Percentiles rank a stretch among this genome's conserved stretches.
Evolutionary conservation across 2,888 invertebrate genomes (phyloP).

Genomic region (Sinodicranocentrus sp.): DNA sequence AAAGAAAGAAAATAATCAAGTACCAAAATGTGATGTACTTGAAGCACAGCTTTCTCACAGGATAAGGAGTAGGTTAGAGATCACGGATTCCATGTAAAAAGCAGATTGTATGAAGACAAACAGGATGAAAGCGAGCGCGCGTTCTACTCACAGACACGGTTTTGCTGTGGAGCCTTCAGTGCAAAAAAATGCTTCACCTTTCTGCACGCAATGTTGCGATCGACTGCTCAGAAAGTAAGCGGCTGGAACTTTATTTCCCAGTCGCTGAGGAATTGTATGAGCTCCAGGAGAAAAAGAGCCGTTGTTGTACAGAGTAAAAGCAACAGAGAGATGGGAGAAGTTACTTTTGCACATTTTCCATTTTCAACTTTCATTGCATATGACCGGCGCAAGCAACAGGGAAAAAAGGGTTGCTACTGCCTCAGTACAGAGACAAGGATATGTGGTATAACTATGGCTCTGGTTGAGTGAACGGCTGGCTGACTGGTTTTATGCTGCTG

Average conservation of each 20-base stretch:
- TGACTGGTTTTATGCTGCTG: too few species aligned
- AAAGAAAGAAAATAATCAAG: too few species aligned
- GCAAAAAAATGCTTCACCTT: constrained; percentile 55
- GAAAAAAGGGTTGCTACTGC: constrained; percentile 13
- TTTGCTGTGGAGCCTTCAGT: background rate
- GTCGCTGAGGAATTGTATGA: background rate
- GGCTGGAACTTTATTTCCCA: constrained; percentile 65
- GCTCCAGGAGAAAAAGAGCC: background rate
- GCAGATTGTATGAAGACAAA: background rate
- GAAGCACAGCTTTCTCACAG: too few species aligned
- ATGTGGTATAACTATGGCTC: too few species aligned
- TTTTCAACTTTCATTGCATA: constrained; percentile 47
- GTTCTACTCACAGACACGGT: background rate
- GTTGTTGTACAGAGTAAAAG: constrained; percentile 9
- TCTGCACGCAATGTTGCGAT: constrained; percentile 69
- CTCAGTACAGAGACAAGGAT: too few species aligned
- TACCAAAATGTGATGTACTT: too few species aligned
- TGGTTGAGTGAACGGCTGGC: too few species aligned
- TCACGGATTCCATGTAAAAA: background rate
- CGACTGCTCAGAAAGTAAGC: constrained; percentile 68
- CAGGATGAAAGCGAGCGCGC: background rate
- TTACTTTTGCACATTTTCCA: constrained; percentile 33
- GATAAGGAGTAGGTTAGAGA: background rate
- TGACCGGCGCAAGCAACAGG: constrained; percentile 74
- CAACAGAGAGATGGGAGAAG: constrained; percentile 1